phyloP scores from a whole-genome alignment of 1,140 invertebrate species.

The Drosophila takahashii region DNA sequence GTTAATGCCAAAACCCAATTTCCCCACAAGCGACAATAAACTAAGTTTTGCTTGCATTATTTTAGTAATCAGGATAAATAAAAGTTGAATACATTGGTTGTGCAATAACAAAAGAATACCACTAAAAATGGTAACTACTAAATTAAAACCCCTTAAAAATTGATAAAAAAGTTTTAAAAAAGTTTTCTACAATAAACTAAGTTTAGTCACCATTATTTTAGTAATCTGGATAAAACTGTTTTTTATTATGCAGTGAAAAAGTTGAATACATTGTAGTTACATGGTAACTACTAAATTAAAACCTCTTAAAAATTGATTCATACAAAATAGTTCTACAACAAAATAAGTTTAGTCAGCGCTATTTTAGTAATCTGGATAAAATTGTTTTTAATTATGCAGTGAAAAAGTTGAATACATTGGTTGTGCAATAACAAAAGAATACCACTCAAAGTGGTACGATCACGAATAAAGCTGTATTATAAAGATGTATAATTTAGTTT shows the following conservation, averaged over 20 bases:
- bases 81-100: slow-evolving; percentile 30
- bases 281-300: too few relatives aligned
- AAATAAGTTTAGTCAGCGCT: not conserved
- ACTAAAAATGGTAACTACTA: slow-evolving; percentile 54
- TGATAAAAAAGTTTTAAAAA: not conserved
- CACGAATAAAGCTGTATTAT: slow-evolving; percentile 45
- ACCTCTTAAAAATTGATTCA: not conserved
- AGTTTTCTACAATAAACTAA: not conserved
- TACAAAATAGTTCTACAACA: not conserved
- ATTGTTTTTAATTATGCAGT: not conserved
- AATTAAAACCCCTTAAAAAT: too few relatives aligned
- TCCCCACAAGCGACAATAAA: too few relatives aligned
- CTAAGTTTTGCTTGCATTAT: not conserved
- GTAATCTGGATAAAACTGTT: not conserved
- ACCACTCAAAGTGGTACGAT: slow-evolving; percentile 52
- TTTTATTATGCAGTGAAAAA: slow-evolving; percentile 10
- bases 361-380: too few relatives aligned
- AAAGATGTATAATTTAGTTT: slow-evolving; percentile 12
- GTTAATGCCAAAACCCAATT: too few relatives aligned
- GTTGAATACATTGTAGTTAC: slow-evolving; percentile 33
- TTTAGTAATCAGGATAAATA: not conserved
- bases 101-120: slow-evolving; percentile 48
- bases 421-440: slow-evolving; percentile 46
- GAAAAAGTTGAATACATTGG: slow-evolving; percentile 30
- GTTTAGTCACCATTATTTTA: not conserved